Conservation (phyloP, 1,140 invertebrate genomes). For the Zaprionus camerounensis region DNA sequence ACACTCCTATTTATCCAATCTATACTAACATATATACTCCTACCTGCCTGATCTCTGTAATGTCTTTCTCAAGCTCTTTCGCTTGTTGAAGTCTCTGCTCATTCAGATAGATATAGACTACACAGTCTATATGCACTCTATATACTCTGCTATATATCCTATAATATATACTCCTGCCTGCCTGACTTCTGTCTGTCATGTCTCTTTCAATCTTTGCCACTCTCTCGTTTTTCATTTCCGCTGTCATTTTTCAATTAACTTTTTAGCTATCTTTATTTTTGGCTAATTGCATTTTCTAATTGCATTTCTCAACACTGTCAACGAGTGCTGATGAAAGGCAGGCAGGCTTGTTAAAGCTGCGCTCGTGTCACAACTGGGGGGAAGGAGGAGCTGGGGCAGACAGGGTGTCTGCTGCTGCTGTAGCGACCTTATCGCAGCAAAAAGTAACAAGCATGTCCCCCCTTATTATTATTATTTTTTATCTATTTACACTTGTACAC, state of each 20-base stretch:
- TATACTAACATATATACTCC: too few species aligned
- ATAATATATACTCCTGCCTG: neutral
- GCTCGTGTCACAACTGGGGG: constrained; percentile 30
- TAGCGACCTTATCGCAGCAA: constrained; percentile 29
- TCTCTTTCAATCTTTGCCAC: constrained; percentile 19
- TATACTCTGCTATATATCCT: neutral
- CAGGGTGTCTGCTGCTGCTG: too few species aligned
- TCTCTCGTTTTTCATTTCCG: constrained; percentile 34
- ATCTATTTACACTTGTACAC: constrained; percentile 82
- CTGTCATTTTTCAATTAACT: constrained; percentile 42
- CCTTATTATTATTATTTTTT: constrained; percentile 47
- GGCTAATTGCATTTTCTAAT: constrained; percentile 73
- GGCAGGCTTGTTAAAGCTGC: constrained; percentile 10
- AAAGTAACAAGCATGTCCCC: neutral
- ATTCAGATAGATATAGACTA: neutral
- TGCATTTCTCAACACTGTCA: constrained; percentile 73
- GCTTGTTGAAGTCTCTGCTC: too few species aligned
- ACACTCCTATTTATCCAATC: too few species aligned
- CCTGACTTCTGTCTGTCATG: neutral
- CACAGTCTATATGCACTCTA: neutral
- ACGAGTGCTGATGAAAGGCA: constrained; percentile 15
- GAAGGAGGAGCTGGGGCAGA: neutral
- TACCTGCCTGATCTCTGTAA: too few species aligned
- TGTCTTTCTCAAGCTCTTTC: too few species aligned
- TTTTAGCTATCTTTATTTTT: constrained; percentile 49